A percentile compares a stretch with the other conserved stretches of the same genome.
These are phyloP conservation scores for Atta cephalotes DNA, from an alignment of 1,140 invertebrate species.

Conservation along the genomic window DNA sequence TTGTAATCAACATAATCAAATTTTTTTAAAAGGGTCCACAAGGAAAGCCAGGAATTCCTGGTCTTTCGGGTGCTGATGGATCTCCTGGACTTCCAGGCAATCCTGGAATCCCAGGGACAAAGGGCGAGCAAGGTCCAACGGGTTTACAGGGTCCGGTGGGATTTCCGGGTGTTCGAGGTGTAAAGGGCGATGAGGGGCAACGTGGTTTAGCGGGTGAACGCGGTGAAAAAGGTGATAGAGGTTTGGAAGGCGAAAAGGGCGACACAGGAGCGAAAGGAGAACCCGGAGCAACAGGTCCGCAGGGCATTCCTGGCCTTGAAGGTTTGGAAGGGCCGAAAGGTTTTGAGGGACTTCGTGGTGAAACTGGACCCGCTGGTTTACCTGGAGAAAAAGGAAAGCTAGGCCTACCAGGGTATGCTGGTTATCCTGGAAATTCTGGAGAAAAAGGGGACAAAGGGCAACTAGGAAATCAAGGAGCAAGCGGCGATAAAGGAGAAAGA, in stretches of 20 bases:
- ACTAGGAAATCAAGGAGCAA: conserved; percentile 90
- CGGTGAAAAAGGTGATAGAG: conserved; percentile 89
- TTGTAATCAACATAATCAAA: not conserved
- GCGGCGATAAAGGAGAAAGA: conserved; percentile 86
- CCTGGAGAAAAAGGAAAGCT: conserved; percentile 92
- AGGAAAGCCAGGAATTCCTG: conserved; percentile 93
- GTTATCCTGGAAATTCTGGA: conserved; percentile 91
- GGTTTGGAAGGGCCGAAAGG: conserved; percentile 95
- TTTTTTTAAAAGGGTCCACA: conserved; percentile 89
- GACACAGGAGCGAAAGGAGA: conserved; percentile 92
- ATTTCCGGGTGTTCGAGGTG: conserved; percentile 91
- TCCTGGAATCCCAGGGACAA: conserved; percentile 91
- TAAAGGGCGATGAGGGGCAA: conserved; percentile 92
- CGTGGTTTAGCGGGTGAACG: conserved; percentile 86
- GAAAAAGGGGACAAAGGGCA: conserved; percentile 92
- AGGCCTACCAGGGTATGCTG: conserved; percentile 91
- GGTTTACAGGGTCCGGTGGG: conserved; percentile 91
- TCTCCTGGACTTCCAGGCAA: conserved; percentile 91
- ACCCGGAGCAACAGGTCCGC: conserved; percentile 89
- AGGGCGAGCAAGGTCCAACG: conserved; percentile 92
- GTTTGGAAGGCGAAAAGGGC: conserved; percentile 93
- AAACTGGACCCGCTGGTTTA: conserved; percentile 85
- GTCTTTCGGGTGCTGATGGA: conserved; percentile 93
- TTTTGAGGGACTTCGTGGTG: conserved; percentile 92
- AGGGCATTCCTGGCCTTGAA: conserved; percentile 90